phyloP scores from a whole-genome alignment of 2,888 invertebrate species.

The Mystacides longicornis region DNA sequence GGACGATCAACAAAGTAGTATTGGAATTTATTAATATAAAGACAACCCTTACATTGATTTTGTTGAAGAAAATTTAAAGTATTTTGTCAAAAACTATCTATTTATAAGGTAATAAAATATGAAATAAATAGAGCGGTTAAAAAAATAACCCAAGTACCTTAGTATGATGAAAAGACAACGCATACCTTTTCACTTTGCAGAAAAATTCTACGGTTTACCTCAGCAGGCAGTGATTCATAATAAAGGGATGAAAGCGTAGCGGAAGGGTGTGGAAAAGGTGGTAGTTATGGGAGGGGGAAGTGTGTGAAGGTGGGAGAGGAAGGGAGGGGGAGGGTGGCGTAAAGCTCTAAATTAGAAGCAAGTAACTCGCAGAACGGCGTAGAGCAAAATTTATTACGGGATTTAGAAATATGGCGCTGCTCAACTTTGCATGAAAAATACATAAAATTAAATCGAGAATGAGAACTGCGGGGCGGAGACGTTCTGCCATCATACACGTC shows the following conservation, averaged over 20 bases:
- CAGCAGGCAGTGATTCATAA: not conserved
- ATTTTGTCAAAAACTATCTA: no score
- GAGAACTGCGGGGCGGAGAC: slow-evolving; percentile 18
- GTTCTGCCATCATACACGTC: slow-evolving; percentile 4
- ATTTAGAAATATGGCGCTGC: slow-evolving; percentile 26
- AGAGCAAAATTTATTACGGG: slow-evolving; percentile 26
- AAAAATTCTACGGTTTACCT: slow-evolving; percentile 6
- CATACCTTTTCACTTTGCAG: slow-evolving; percentile 3
- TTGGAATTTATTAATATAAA: no score
- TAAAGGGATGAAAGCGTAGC: not conserved
- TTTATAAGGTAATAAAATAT: no score
- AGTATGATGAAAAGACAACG: not conserved
- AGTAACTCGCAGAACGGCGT: slow-evolving; percentile 23
- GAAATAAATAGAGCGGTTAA: no score
- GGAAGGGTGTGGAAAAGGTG: slow-evolving; percentile 1
- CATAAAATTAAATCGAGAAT: slow-evolving; percentile 26
- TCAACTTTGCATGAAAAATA: slow-evolving; percentile 27
- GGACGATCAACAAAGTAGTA: no score
- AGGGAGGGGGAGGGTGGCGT: slow-evolving; percentile 6
- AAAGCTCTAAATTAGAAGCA: slow-evolving; percentile 25
- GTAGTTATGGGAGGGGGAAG: not conserved
- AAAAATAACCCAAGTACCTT: no score
- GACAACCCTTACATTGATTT: no score
- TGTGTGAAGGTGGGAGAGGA: no score
- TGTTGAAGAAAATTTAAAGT: no score